Base-by-base conservation (phyloP, 2,888 invertebrate species). In the Protonemura montana region DNA sequence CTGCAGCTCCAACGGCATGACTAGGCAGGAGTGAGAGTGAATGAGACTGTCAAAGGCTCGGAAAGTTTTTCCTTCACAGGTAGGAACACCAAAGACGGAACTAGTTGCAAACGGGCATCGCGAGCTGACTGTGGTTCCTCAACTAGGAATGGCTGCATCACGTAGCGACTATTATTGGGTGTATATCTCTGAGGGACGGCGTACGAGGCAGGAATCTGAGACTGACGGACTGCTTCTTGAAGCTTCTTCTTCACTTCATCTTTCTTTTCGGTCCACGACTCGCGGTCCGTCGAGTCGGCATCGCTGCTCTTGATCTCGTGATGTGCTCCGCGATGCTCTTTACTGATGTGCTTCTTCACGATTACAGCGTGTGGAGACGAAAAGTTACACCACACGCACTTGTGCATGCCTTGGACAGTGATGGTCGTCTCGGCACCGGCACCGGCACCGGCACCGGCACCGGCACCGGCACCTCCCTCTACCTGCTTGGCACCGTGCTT, bases 101-200 rank as follows among this genome's bases (percentile, higher is more conserved):
- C 95, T 88, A 88, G 86, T 35, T 83, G 82, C 29, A 86, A 85
- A 41, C 87, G 85, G 59, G 92, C 92, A 90, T 92, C 92, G 89
- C 92, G 92, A 89, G 92, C 92, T 89, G 92, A 91, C 89, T 92
- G 93, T 82, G 91, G 91, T 91, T 97, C 96, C 91, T 95, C 94
- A 89, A 98, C 93, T 89, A 97, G 94, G 92, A 98, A 98, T 87
- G 98, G 97, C 93, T 98, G 98, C 98, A 98, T 98, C 89, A 97
- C 95, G 90, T 96, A 95, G 86, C 90, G 89, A 13, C 90, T 90
- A 27, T 90, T 89, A 76, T 81, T 87, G 26, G 85, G 86, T 83
- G 86, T 83, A 26, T 88, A 88, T 27, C 87, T 88, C 89, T 93
- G 94, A 2, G 95, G 95, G 90, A 94, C 92, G 35, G 95, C 95